Evolutionary conservation across 1,140 invertebrate species (phyloP).

Genomic region (Brachionus plicatilis): DNA sequence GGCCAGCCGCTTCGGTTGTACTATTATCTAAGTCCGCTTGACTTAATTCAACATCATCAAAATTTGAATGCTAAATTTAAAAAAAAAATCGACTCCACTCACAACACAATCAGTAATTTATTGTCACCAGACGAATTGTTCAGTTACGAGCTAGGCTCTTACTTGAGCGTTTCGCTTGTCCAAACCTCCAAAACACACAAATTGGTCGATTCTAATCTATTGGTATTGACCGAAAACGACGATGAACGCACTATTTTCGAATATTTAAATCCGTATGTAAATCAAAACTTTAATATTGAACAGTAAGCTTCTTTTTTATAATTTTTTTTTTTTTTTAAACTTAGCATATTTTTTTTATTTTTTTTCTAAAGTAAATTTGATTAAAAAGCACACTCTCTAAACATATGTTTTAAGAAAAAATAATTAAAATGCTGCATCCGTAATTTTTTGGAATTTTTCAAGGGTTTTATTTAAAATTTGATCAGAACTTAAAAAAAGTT

Average conservation of each 20-base stretch:
- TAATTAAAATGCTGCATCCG: too few species aligned
- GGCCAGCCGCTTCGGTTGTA: conserved; percentile 7
- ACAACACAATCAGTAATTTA: neutral
- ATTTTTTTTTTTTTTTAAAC: neutral
- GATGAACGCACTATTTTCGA: conserved; percentile 8
- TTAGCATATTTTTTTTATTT: neutral
- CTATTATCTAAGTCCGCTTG: conserved; percentile 30
- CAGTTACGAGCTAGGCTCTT: neutral
- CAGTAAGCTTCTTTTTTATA: neutral
- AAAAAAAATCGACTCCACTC: neutral
- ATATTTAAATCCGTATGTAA: conserved; percentile 36
- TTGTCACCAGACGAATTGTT: neutral
- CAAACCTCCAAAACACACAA: neutral
- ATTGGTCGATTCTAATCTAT: neutral
- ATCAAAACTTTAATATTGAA: conserved; percentile 28
- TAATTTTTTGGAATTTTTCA: too few species aligned
- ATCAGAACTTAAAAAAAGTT: too few species aligned
- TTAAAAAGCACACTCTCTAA: neutral
- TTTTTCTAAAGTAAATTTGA: neutral
- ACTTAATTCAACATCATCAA: conserved; percentile 22
- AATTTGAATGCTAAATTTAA: neutral
- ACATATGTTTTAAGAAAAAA: neutral
- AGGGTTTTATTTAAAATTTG: too few species aligned
- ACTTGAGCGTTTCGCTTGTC: neutral
- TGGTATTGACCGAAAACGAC: conserved; percentile 12